Evolutionary conservation across 2,797 vertebrate species (phyloP), one percentile per base, ranked within the genome.

Genomic region (Nyctalus aviator): DNA sequence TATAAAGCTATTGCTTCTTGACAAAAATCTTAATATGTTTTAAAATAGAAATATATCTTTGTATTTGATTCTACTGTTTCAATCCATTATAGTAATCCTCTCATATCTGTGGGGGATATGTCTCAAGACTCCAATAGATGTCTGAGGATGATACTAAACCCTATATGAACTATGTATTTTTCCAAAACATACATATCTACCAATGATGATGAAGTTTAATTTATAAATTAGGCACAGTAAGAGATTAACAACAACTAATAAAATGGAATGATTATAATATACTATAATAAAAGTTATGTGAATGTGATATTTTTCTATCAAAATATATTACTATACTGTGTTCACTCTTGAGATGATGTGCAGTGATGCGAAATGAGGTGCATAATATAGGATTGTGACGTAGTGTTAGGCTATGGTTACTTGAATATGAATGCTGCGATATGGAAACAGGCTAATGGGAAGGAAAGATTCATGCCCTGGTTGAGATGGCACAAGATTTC

Each of bases 1-100:
- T 27, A 57, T 76, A 76, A 35, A 55, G 81, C 18, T 91, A 12
- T 89, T 95, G 23, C 62, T 95, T 90, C n/a, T 69, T 86, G 57
- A 59, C 46, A 95, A 73, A 77, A 94, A 72, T 75, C 48, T 76
- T 86, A 92, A 48, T 69, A 35, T 68, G 15, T 92, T 96, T 77
- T 92, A 85, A 88, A 94, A 59, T 93, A 0, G 27, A 90, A 86
- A 84, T 62, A 11, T 53, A 55, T 44, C 48, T 88, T 90, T 94
- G 35, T 46, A 32, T 88, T 87, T 88, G 66, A 92, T 84, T 73
- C 59, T 48, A 0, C 64, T 75, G 15, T 88, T 87, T 37, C 4
- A 71, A 1, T 84, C 27, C 7, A 0, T 94, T 84, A 68, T 0
- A 35, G 62, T 66, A 68, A 30, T 64, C 30, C 41, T 46, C 20